These are phyloP conservation scores for Listrodromus nycthemerus DNA, from an alignment of 2,888 invertebrate species.

Conservation along the genomic window DNA sequence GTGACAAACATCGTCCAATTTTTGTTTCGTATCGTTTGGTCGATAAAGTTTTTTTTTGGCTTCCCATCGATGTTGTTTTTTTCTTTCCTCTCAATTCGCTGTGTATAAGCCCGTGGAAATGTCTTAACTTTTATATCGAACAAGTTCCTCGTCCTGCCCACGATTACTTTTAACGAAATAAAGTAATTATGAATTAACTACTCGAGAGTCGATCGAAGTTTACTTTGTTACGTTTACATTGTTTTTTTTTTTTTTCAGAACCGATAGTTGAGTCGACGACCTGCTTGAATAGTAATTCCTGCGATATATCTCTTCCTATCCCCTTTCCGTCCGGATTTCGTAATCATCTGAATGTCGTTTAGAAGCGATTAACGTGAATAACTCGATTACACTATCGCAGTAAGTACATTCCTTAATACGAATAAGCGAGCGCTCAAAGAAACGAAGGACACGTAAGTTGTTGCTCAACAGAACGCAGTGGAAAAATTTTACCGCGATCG, in stretches of 20 bases:
- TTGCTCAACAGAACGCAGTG: background rate
- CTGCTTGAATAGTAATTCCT: conserved; percentile 14
- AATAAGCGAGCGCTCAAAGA: conserved; percentile 24
- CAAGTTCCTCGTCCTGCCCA: conserved; percentile 30
- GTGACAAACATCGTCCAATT: background rate
- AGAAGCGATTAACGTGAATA: conserved; percentile 32
- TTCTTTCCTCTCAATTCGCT: conserved; percentile 27
- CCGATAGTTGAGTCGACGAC: conserved; percentile 15
- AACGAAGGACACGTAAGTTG: background rate
- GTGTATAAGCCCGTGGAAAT: conserved; percentile 40
- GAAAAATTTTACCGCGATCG: background rate
- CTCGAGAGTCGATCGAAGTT: background rate
- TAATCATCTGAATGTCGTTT: conserved; percentile 33
- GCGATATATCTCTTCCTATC: conserved; percentile 4
- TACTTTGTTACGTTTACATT: background rate
- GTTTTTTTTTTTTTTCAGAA: background rate
- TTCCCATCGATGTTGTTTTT: conserved; percentile 4
- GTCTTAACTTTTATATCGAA: conserved; percentile 56
- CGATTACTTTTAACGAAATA: conserved; percentile 38
- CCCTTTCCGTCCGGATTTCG: conserved; percentile 21
- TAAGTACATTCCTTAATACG: conserved; percentile 21
- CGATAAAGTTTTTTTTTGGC: background rate
- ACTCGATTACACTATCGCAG: conserved; percentile 23
- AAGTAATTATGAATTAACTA: conserved; percentile 34
- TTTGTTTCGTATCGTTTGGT: background rate